These are phyloP conservation scores for Aplysina aerophoba DNA, from an alignment of 37 sponge, comb jelly and placozoan species.

Conservation along the genomic window DNA sequence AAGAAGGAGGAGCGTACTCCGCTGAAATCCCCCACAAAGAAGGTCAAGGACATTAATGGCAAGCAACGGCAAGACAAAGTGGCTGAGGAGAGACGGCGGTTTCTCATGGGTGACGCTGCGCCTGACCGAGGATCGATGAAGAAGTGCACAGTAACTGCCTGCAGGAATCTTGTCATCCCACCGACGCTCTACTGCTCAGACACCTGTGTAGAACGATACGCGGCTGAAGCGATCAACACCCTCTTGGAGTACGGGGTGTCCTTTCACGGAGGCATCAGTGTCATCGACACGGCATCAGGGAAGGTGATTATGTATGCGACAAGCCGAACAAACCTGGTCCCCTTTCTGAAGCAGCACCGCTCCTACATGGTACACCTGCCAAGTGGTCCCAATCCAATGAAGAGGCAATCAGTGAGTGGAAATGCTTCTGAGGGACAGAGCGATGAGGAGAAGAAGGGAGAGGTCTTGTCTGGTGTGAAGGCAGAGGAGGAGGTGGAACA, in stretches of 20 bases:
- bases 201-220: conserved; percentile 53
- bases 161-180: conserved; percentile 37
- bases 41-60: conserved; percentile 13
- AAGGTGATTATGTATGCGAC: conserved; percentile 75
- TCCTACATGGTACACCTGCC: conserved; percentile 68
- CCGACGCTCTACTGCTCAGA: conserved; percentile 63
- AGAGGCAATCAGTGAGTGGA: conserved; percentile 5
- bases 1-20: background rate
- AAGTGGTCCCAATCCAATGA: conserved; percentile 21
- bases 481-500: background rate
- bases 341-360: conserved; percentile 69
- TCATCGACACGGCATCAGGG: conserved; percentile 70
- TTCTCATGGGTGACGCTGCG: conserved; percentile 18
- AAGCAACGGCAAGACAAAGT: background rate
- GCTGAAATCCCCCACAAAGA: conserved; percentile 1
- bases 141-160: conserved; percentile 57
- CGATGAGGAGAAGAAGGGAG: conserved; percentile 32
- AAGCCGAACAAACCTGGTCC: conserved; percentile 54
- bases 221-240: conserved; percentile 37
- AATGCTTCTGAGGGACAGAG: background rate
- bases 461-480: background rate
- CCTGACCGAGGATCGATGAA: background rate
- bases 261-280: conserved; percentile 61
- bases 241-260: conserved; percentile 56
- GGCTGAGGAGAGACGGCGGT: conserved; percentile 19